Base-by-base conservation (phyloP, 2,888 invertebrate species). In the Eulithis testata region DNA sequence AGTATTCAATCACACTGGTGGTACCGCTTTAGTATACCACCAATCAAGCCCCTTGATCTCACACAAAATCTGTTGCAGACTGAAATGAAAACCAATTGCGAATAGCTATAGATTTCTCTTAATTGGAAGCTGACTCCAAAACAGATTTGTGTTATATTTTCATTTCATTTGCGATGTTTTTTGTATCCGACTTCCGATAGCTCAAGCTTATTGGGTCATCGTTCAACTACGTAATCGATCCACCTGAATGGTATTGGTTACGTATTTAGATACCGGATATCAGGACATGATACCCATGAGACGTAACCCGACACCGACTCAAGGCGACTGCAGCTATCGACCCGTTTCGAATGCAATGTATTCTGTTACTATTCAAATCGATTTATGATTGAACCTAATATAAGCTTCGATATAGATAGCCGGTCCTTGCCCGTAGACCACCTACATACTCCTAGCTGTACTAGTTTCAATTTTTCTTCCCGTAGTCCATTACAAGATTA, bases 241-340 rank as follows among this genome's bases (percentile, higher is more conserved):
- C 61, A 60, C 66, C 69, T 71, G 65, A 72, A 66, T 63, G 61
- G 65, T 68, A 66, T 68, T 47, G 63, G n/a, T 65, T 65, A 66
- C 66, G 44, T 59, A 54, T 52, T 68, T 58, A 65, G 82, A 75
- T 78, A 89, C 83, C 80, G 80, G 87, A 88, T 82, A 86, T 70
- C 80, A 80, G 81, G 81, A 85, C 82, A 75, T 72, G 83, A 91
- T 91, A 90, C 87, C 76, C 89, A 85, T 90, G 91, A 86, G 91
- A 91, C 66, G 89, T 80, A 87, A 90, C 76, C 53, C 64, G 81
- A 90, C 69, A 74, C 83, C 67, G 74, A 65, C 63, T 65, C 83
- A 84, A 85, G 83, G 80, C 76, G 77, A 81, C 72, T 71, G 72
- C 73, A 79, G 58, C 75, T 78, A 86, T 76, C 82, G 77, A 82